Conservation (phyloP, 2,113 vertebrate species). For the Osmerus mordax region DNA sequence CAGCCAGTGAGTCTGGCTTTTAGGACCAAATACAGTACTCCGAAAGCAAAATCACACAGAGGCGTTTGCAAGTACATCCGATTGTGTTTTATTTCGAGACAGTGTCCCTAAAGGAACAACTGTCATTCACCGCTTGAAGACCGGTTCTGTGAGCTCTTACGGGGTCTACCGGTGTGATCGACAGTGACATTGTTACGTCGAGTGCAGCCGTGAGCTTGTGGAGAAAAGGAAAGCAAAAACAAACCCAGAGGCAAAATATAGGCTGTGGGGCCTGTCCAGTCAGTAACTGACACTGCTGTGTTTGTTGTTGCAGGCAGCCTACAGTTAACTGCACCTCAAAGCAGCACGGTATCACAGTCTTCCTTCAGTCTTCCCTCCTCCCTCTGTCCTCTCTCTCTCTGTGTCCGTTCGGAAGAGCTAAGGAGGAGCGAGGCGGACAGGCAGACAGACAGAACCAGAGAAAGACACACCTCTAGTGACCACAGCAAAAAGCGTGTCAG, state of each 20-base stretch:
- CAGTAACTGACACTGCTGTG: conserved; percentile 2
- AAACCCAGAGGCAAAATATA: not conserved
- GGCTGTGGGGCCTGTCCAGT: conserved; percentile 5
- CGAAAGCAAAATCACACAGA: too few relatives aligned
- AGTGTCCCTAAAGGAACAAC: too few relatives aligned
- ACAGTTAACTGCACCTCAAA: too few relatives aligned
- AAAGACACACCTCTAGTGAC: too few relatives aligned
- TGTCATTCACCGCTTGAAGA: not conserved
- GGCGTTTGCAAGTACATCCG: too few relatives aligned
- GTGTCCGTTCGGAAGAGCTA: too few relatives aligned
- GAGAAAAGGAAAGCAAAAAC: conserved; percentile 22
- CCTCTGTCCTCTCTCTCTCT: too few relatives aligned
- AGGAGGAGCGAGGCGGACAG: too few relatives aligned
- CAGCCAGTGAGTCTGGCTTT: not conserved
- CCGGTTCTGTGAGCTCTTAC: conserved; percentile 1
- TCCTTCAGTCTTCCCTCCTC: not conserved
- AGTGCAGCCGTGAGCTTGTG: conserved; percentile 10
- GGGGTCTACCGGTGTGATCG: not conserved
- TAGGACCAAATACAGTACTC: not conserved
- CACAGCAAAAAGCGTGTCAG: too few relatives aligned
- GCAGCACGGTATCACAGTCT: not conserved
- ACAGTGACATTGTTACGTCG: not conserved
- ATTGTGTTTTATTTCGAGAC: too few relatives aligned
- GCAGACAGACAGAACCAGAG: too few relatives aligned
- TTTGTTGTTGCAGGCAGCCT: conserved; percentile 19